Percentiles rank a stretch among this genome's conserved stretches.
Conservation (phyloP, 2,888 invertebrate genomes). For the Macrophya alboannulata region DNA sequence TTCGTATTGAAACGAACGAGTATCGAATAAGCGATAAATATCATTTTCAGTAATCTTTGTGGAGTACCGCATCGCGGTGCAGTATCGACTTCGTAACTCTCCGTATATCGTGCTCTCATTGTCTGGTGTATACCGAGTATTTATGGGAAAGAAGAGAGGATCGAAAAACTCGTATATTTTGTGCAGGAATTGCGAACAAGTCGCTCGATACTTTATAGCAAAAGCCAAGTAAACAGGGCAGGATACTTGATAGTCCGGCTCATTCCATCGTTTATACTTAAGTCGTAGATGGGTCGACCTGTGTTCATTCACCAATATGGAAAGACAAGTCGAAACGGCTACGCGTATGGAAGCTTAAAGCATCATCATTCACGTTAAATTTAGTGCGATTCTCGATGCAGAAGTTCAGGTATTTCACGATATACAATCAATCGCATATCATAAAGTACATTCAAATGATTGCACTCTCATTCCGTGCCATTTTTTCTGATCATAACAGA, state of each 20-base stretch:
- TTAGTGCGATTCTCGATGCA: not conserved
- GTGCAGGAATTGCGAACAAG: not conserved
- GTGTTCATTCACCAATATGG: constrained; percentile 62
- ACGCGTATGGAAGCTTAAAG: constrained; percentile 6
- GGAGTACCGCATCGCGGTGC: not conserved
- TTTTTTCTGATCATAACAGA: not conserved
- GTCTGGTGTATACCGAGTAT: constrained; percentile 2
- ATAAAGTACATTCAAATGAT: not conserved
- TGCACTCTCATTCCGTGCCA: not conserved
- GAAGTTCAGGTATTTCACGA: not conserved
- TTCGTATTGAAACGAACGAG: constrained; percentile 4
- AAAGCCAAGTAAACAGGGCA: constrained; percentile 17
- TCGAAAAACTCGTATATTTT: not conserved
- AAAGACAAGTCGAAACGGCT: constrained; percentile 56
- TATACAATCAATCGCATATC: not conserved
- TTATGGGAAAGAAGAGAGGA: not conserved
- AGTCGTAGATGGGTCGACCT: constrained; percentile 60
- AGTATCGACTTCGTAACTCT: constrained; percentile 22
- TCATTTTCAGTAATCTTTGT: constrained; percentile 17
- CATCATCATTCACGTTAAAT: not conserved
- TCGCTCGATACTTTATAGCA: not conserved
- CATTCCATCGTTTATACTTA: not conserved
- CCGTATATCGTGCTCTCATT: not conserved
- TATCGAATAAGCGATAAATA: constrained; percentile 28
- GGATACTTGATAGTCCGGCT: not conserved